phyloP scores from a whole-genome alignment of 37 sponge, comb jelly and placozoan species.

The Ianthella basta region DNA sequence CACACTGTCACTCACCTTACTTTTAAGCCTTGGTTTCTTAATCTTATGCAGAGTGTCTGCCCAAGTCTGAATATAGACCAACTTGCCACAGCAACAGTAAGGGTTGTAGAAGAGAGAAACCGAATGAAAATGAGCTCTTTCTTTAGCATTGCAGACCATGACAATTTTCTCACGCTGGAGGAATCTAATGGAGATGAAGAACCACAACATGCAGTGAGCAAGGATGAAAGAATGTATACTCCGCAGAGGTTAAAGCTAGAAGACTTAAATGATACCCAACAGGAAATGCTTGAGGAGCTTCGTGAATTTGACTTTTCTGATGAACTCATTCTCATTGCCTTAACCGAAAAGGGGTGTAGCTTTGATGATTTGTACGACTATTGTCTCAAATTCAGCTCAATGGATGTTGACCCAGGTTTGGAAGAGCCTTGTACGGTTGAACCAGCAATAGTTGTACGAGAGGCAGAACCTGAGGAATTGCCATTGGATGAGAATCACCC shows the following conservation, averaged over 20 bases:
- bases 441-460: too few relatives aligned
- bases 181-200: too few relatives aligned
- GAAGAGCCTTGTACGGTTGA: background rate
- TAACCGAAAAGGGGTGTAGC: background rate
- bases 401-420: background rate
- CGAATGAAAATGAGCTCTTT: too few relatives aligned
- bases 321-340: background rate
- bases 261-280: background rate
- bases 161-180: too few relatives aligned
- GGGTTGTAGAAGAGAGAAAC: too few relatives aligned
- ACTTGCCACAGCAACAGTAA: too few relatives aligned
- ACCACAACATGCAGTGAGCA: too few relatives aligned
- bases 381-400: background rate
- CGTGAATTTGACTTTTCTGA: background rate
- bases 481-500: too few relatives aligned
- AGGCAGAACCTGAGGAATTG: too few relatives aligned
- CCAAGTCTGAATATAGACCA: background rate
- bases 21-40: background rate
- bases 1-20: background rate
- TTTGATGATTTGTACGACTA: constrained; percentile 15
- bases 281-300: background rate
- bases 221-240: background rate
- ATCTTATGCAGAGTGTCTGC: background rate
- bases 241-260: background rate
- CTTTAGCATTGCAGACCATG: too few relatives aligned